Percentiles rank a stretch among this genome's conserved stretches.
These are phyloP conservation scores for Neuroscelio doddi DNA, from an alignment of 2,888 invertebrate species.

Conservation along the genomic window DNA sequence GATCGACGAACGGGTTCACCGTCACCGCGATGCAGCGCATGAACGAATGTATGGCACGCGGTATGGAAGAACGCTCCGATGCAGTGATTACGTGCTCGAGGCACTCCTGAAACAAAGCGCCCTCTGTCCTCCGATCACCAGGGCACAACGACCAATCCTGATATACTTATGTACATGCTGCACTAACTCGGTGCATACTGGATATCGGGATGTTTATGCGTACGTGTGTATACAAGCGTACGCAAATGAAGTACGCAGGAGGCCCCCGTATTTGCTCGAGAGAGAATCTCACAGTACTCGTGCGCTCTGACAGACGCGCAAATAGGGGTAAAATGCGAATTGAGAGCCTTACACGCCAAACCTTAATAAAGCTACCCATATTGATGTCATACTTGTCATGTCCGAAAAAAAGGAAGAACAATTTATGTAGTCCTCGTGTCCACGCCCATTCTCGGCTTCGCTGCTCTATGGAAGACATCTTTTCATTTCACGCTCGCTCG, in stretches of 20 bases:
- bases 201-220: conserved; percentile 3
- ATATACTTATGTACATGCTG: conserved; percentile 31
- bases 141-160: conserved; percentile 62
- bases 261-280: conserved; percentile 44
- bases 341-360: conserved; percentile 34
- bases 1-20: conserved; percentile 24
- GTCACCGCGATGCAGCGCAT: conserved; percentile 27
- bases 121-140: conserved; percentile 60
- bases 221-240: conserved; percentile 12
- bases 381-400: too few species aligned
- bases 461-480: too few species aligned
- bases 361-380: conserved; percentile 18
- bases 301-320: conserved; percentile 34
- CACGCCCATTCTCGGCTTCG: too few species aligned
- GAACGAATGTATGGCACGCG: conserved; percentile 48
- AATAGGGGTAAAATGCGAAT: conserved; percentile 33
- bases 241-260: conserved; percentile 39
- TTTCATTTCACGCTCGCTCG: too few species aligned
- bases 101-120: conserved; percentile 65
- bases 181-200: conserved; percentile 20
- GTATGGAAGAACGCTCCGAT: conserved; percentile 53
- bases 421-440: too few species aligned
- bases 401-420: too few species aligned
- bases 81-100: conserved; percentile 62
- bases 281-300: conserved; percentile 31